phyloP scores from a whole-genome alignment of 2,797 vertebrate genomes.

The Numenius phaeopus region DNA sequence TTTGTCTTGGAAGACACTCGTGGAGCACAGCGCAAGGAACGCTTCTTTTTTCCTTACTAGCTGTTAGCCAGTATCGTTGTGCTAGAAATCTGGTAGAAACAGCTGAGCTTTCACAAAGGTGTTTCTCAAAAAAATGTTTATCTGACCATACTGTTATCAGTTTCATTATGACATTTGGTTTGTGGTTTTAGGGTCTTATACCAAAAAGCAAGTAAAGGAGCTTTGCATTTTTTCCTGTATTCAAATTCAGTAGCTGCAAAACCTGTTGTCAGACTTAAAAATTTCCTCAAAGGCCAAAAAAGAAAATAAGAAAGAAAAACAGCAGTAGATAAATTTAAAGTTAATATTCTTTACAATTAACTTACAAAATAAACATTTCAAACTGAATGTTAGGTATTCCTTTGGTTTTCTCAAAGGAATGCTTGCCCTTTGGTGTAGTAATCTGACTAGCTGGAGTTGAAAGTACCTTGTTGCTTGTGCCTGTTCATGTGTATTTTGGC shows the following conservation, averaged over 20 bases:
- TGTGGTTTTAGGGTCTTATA: constrained; percentile 5
- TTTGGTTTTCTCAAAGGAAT: not conserved
- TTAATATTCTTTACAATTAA: not conserved
- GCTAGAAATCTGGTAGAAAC: not conserved
- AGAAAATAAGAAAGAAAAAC: not conserved
- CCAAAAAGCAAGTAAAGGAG: not conserved
- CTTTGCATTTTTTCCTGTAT: not conserved
- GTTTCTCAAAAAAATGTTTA: not conserved
- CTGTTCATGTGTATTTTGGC: not conserved
- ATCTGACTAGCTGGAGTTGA: not conserved
- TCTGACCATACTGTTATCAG: not conserved
- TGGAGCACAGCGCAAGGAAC: not conserved
- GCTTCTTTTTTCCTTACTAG: not conserved
- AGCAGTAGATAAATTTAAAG: not conserved
- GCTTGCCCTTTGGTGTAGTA: not conserved
- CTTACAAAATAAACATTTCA: not conserved
- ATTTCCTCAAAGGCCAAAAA: not conserved
- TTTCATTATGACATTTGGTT: not conserved
- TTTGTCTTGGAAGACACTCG: not conserved
- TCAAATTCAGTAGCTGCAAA: not conserved
- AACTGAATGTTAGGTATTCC: not conserved
- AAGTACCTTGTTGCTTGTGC: not conserved
- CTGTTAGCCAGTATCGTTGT: not conserved
- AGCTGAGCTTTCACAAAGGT: not conserved
- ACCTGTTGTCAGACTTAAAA: not conserved